These are phyloP conservation scores for Hirundo rustica DNA, from an alignment of 2,797 vertebrate species.

Conservation along the genomic window DNA sequence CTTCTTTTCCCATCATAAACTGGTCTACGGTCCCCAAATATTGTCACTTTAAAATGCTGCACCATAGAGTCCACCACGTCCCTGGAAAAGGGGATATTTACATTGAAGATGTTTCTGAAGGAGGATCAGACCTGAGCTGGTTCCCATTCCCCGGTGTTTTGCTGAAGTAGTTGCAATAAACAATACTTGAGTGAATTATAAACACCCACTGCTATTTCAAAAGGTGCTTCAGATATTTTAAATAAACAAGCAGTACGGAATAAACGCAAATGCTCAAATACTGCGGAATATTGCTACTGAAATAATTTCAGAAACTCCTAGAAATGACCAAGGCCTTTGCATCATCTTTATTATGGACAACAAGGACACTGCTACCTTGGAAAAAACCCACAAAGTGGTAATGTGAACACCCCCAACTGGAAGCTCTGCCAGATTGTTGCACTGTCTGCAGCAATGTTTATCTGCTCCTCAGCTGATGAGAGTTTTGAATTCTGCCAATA, in stretches of 20 bases:
- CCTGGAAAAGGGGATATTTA: conserved; percentile 73
- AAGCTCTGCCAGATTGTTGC: neutral
- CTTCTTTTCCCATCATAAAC: conserved; percentile 98
- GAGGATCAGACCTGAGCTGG: neutral
- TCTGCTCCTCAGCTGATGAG: neutral
- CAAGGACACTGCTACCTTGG: neutral
- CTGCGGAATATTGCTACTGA: neutral
- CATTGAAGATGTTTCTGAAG: neutral
- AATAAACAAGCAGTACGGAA: neutral
- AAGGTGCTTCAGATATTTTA: neutral
- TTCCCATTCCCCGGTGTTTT: neutral
- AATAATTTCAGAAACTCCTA: neutral
- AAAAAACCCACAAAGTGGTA: neutral
- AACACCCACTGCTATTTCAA: neutral
- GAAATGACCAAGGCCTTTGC: neutral
- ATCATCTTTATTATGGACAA: neutral
- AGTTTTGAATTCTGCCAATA: neutral
- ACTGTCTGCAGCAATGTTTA: neutral
- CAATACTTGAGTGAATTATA: neutral
- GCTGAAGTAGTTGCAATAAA: conserved; percentile 14
- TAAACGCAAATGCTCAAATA: neutral
- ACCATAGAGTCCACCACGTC: conserved; percentile 99
- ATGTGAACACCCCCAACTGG: neutral
- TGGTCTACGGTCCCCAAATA: conserved; percentile 94
- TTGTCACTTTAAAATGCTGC: conserved; percentile 98